These are phyloP conservation scores for Platerodrilus igneus DNA, from an alignment of 2,888 invertebrate genomes.

Conservation along the genomic window DNA sequence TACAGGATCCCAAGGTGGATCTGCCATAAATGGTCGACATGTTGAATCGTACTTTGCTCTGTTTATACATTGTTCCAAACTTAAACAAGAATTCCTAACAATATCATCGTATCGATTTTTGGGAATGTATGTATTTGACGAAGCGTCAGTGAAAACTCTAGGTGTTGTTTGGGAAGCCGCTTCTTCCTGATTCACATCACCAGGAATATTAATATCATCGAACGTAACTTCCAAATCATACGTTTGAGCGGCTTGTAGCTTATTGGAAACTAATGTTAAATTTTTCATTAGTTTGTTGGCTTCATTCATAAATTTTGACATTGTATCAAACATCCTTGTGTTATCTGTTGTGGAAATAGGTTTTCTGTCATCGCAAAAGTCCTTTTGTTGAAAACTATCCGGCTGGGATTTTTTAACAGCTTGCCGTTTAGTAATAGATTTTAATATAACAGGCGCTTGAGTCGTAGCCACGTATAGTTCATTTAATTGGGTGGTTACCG, in stretches of 20 bases:
- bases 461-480: too few species aligned
- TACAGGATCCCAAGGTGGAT: slow-evolving; percentile 1
- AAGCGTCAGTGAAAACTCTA: background rate
- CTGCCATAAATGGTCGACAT: slow-evolving; percentile 2
- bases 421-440: slow-evolving; percentile 35
- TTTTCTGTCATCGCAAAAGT: slow-evolving; percentile 38
- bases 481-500: too few species aligned
- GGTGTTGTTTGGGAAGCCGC: slow-evolving; percentile 14
- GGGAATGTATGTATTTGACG: slow-evolving; percentile 29
- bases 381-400: too few species aligned
- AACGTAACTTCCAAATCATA: slow-evolving; percentile 42
- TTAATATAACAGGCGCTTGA: slow-evolving; percentile 36
- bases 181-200: slow-evolving; percentile 5
- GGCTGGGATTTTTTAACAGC: background rate
- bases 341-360: slow-evolving; percentile 28
- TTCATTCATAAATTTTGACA: slow-evolving; percentile 47
- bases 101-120: slow-evolving; percentile 43
- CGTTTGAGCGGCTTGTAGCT: slow-evolving; percentile 30
- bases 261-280: slow-evolving; percentile 35
- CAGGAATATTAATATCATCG: slow-evolving; percentile 33
- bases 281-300: slow-evolving; percentile 45
- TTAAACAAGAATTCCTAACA: slow-evolving; percentile 41
- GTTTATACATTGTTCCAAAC: slow-evolving; percentile 40
- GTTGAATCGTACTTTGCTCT: slow-evolving; percentile 13
- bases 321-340: slow-evolving; percentile 40